A percentile compares a stretch with the other conserved stretches of the same genome.
These are phyloP conservation scores for Lordiphosa stackelbergi DNA, from an alignment of 1,140 invertebrate species.

Conservation along the genomic window DNA sequence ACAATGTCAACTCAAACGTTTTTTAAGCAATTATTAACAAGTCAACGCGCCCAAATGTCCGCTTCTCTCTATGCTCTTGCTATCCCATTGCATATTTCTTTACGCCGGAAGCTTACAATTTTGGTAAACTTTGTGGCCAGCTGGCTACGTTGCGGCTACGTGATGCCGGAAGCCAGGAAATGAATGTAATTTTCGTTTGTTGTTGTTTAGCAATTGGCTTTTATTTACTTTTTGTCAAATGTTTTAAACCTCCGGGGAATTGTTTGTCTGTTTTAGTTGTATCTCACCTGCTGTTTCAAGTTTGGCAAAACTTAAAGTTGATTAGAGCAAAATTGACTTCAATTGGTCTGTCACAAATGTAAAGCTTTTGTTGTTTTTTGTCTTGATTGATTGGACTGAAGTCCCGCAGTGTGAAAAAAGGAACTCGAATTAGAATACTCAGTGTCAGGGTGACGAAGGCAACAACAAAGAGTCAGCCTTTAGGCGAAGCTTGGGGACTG, in stretches of 20 bases:
- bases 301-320: constrained; percentile 32
- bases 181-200: constrained; percentile 54
- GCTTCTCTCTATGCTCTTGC: not conserved
- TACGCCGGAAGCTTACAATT: constrained; percentile 49
- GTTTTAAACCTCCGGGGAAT: constrained; percentile 13
- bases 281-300: constrained; percentile 29
- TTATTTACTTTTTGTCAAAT: constrained; percentile 40
- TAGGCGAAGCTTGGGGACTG: not conserved
- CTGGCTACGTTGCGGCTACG: constrained; percentile 46
- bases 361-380: constrained; percentile 22
- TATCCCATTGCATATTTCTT: constrained; percentile 14
- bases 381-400: constrained; percentile 58
- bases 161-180: constrained; percentile 65
- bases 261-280: constrained; percentile 8
- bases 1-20: not conserved
- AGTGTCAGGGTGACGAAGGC: not conserved
- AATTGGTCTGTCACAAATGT: constrained; percentile 21
- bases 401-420: constrained; percentile 18
- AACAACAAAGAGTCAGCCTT: constrained; percentile 12
- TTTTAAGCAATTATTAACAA: constrained; percentile 23
- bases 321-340: constrained; percentile 4
- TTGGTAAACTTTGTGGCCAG: constrained; percentile 26
- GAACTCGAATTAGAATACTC: constrained; percentile 10
- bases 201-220: constrained; percentile 31
- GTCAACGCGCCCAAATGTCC: constrained; percentile 19